Evolutionary conservation across 2,888 invertebrate genomes (phyloP).

Genomic region (Mesoligia furuncula): DNA sequence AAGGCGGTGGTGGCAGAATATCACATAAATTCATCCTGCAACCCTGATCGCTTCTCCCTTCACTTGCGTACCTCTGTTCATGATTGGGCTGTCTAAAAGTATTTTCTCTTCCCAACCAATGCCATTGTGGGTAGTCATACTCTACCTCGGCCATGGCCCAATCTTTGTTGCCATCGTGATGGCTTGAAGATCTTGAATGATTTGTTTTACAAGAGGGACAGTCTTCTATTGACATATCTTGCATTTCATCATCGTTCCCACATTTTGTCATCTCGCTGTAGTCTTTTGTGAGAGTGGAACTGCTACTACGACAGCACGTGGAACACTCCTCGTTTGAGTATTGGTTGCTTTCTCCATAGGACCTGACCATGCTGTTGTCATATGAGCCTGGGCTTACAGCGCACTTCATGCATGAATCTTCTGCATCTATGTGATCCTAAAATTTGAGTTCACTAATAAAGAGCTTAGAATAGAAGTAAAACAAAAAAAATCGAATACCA

Average conservation of each 20-base stretch:
- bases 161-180: constrained; percentile 85
- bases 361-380: constrained; percentile 88
- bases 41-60: constrained; percentile 82
- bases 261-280: constrained; percentile 89
- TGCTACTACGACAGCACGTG: constrained; percentile 87
- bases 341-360: constrained; percentile 86
- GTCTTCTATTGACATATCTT: constrained; percentile 86
- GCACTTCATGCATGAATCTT: constrained; percentile 90
- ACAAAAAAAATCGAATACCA: background rate
- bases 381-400: constrained; percentile 90
- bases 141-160: constrained; percentile 88
- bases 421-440: constrained; percentile 88
- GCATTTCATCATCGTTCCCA: constrained; percentile 85
- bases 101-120: constrained; percentile 87
- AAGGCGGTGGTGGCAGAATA: constrained; percentile 86
- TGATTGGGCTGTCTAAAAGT: constrained; percentile 84
- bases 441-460: constrained; percentile 63
- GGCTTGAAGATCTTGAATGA: constrained; percentile 86
- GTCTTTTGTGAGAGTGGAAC: constrained; percentile 87
- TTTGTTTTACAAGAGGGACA: constrained; percentile 88
- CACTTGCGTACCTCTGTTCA: constrained; percentile 80
- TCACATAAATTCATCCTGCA: constrained; percentile 89
- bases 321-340: constrained; percentile 89
- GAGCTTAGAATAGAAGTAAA: constrained; percentile 49
- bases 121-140: constrained; percentile 89